Evolutionary conservation across 1,140 invertebrate genomes (phyloP).

Genomic region (Mizuhopecten yessoensis): DNA sequence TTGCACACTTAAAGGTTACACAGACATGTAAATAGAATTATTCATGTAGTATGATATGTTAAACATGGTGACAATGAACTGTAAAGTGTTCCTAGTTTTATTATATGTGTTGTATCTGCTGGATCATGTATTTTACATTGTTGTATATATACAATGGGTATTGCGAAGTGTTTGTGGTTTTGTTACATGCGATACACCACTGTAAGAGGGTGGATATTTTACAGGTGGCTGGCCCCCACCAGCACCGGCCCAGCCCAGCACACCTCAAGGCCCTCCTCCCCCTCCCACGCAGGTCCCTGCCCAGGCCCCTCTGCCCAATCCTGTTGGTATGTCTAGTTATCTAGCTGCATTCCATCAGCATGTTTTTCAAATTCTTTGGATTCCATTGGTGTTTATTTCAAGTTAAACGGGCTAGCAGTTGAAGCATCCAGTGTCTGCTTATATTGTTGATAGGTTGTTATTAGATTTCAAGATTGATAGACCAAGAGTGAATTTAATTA

Average conservation of each 20-base stretch:
- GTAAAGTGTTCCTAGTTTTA: too few species aligned
- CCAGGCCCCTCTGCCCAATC: slow-evolving; percentile 28
- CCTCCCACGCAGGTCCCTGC: slow-evolving; percentile 35
- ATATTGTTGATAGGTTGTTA: too few species aligned
- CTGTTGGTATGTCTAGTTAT: slow-evolving; percentile 18
- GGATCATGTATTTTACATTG: too few species aligned
- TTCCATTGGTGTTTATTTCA: not conserved
- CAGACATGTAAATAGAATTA: too few species aligned
- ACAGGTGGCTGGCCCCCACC: slow-evolving; percentile 28
- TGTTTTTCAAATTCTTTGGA: not conserved
- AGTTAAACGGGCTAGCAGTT: not conserved
- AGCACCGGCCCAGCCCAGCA: slow-evolving; percentile 17
- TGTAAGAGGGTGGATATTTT: not conserved
- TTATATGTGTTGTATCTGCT: too few species aligned
- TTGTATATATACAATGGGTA: too few species aligned
- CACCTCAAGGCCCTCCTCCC: not conserved
- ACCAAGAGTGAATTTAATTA: too few species aligned
- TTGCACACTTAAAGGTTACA: too few species aligned
- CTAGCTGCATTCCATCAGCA: not conserved
- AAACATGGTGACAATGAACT: too few species aligned
- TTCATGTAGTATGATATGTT: too few species aligned
- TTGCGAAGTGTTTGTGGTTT: not conserved
- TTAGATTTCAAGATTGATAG: too few species aligned
- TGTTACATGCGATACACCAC: not conserved
- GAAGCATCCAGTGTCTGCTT: not conserved